Evolutionary conservation across 2,797 vertebrate genomes (phyloP), one percentile per base, ranked within the genome.

Genomic region (Clarias laeviceps): DNA sequence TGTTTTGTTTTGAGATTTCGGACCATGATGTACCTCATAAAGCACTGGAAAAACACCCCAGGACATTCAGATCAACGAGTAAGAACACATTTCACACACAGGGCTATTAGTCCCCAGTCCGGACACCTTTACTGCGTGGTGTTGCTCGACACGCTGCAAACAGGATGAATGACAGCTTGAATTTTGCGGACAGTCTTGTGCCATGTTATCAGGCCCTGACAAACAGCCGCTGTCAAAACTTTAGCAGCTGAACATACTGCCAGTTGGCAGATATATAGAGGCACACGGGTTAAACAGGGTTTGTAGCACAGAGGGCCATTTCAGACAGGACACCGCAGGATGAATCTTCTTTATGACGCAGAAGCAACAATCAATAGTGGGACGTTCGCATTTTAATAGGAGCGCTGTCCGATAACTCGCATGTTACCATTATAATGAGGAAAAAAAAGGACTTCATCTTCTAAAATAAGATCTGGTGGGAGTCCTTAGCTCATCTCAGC

Each of bases 261-360:
- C 83, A 65, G 80, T 20, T 88, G 90, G 90, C 87, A 90, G 88
- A 91, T 92, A 92, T 90, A 92, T 89, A 82, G 87, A 84, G 45
- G 88, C 87, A 84, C 80, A 70, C 83, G 87, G 90, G 92, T 92
- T 92, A 91, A 93, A 92, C 91, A 5, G 78, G 92, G 89, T 83
- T 88, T 85, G 87, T 90, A 91, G 91, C 92, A 87, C 83, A 88
- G 80, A 87, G 89, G 86, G 73, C 86, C 90, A 88, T 91, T 90
- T 88, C 90, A 86, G 84, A 88, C 88, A 80, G 74, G 81, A 87
- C 85, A 89, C 57, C 40, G 78, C 72, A 4, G 78, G 88, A 94
- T 94, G 90, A 89, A 94, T 94, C 92, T 94, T 84, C 87, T 93
- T 93, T 91, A 94, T 92, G 91, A 68, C n/a, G 45, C 24, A 11